phyloP scores from a whole-genome alignment of 2,888 invertebrate genomes.

The Polyommatus iphigenia region DNA sequence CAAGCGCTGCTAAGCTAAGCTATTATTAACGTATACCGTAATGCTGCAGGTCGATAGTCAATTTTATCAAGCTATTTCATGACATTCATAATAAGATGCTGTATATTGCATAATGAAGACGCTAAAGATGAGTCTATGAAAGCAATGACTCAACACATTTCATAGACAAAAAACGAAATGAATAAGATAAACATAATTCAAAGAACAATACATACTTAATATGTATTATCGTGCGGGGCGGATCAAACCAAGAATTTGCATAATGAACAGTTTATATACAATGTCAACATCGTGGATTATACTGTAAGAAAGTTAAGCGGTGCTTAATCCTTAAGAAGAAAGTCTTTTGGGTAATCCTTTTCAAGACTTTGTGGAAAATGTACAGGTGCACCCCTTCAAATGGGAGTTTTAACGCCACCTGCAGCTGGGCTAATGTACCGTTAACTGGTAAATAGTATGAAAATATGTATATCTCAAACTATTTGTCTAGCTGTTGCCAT shows the following conservation, averaged over 20 bases:
- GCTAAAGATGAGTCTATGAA: not conserved
- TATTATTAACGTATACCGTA: too few species aligned
- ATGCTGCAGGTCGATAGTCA: too few species aligned
- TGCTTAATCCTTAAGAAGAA: not conserved
- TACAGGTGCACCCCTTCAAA: not conserved
- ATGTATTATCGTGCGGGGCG: constrained; percentile 19
- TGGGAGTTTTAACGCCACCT: not conserved
- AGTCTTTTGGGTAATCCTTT: constrained; percentile 6
- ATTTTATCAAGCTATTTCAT: too few species aligned
- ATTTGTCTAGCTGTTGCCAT: too few species aligned
- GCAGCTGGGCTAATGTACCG: not conserved
- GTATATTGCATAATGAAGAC: not conserved
- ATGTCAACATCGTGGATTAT: constrained; percentile 19
- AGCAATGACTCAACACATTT: not conserved
- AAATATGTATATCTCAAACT: too few species aligned
- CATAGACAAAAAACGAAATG: constrained; percentile 23
- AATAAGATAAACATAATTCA: constrained; percentile 27
- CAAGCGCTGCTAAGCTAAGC: too few species aligned
- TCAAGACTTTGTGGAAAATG: constrained; percentile 3
- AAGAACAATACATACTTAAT: constrained; percentile 31
- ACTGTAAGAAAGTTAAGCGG: constrained; percentile 22
- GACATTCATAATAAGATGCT: too few species aligned
- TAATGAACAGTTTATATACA: constrained; percentile 16
- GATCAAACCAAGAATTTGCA: constrained; percentile 27
- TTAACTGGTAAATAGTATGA: too few species aligned